Base-by-base conservation (phyloP, 2,888 invertebrate species). In the Thereva unica region DNA sequence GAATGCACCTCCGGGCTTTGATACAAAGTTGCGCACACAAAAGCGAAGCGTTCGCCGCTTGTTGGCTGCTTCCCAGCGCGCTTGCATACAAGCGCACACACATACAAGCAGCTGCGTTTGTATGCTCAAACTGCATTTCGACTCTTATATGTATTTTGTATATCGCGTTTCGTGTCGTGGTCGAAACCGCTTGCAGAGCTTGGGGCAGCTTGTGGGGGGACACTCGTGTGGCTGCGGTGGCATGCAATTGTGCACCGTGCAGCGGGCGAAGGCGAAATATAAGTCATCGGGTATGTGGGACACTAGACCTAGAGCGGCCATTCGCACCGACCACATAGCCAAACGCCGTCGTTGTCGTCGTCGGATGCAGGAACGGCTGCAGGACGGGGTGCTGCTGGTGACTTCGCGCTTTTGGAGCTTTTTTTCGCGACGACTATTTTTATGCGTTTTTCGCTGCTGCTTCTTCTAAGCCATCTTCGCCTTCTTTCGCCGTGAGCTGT, bases 261-360 rank as follows among this genome's bases (percentile, higher is more conserved):
- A 47, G 47, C 47, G 6, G 23, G 12, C 10, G 9, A 8, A 47
- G 63, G 35, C 52, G 42, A 44, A 64, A 74, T 73, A 72, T 73
- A 73, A 73, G 74, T 74, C 73, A 74, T 66, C 73, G 71, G 74
- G 74, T 74, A 72, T 74, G 70, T 74, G 71, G 74, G 71, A 69
- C 74, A 71, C 47, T 66, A 49, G 64, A 55, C 47, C 23, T 53
- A 64, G 47, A 64, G 54, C 55, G 54, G 59, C 53, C 50, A 45
- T 61, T 55, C 54, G 50, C 54, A 44, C 56, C 23, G 23, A 23
- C 23, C 23, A 23, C 23, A n/a, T n/a, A 23, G 23, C 23, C 23
- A 23, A 23, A 23, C 23, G 23, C 2, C 23, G 23, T 23, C 23
- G 23, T 23, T 23, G 23, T 23, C 23, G 23, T 23, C 23, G 23